Evolutionary conservation across 2,113 vertebrate species (phyloP).

Genomic region (Mugil cephalus): DNA sequence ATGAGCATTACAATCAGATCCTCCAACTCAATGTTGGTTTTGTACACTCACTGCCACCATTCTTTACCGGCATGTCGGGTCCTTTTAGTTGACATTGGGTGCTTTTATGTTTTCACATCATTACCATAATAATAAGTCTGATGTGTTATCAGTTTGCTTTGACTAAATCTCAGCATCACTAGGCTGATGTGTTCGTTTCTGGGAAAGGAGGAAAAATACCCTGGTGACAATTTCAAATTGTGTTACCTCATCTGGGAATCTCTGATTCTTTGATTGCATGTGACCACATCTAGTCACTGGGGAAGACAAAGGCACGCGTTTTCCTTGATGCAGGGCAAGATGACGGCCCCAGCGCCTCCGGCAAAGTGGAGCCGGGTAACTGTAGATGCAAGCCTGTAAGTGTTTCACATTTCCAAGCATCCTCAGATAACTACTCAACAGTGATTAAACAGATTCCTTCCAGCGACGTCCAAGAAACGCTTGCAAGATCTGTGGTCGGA

Average conservation of each 20-base stretch:
- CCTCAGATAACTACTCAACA: conserved; percentile 5
- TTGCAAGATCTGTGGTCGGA: neutral
- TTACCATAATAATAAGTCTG: neutral
- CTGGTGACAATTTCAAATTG: neutral
- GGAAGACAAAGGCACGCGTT: neutral
- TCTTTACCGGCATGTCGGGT: neutral
- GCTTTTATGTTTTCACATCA: neutral
- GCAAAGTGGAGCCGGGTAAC: neutral
- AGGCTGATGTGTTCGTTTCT: neutral
- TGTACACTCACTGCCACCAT: neutral
- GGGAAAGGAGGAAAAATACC: neutral
- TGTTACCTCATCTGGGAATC: neutral
- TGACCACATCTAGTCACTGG: neutral
- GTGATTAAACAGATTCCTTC: neutral
- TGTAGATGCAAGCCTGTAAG: neutral
- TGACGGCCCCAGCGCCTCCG: neutral
- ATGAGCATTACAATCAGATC: neutral
- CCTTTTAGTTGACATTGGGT: neutral
- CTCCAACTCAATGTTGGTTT: neutral
- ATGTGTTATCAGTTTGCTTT: neutral
- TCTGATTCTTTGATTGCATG: neutral
- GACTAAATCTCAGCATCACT: neutral
- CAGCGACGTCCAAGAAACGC: neutral
- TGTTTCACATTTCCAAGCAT: conserved; percentile 16
- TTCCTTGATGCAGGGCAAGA: conserved; percentile 15